Percentiles rank a stretch among this genome's conserved stretches.
Conservation (phyloP, 2,888 invertebrate genomes). For the Pterostichus madidus region DNA sequence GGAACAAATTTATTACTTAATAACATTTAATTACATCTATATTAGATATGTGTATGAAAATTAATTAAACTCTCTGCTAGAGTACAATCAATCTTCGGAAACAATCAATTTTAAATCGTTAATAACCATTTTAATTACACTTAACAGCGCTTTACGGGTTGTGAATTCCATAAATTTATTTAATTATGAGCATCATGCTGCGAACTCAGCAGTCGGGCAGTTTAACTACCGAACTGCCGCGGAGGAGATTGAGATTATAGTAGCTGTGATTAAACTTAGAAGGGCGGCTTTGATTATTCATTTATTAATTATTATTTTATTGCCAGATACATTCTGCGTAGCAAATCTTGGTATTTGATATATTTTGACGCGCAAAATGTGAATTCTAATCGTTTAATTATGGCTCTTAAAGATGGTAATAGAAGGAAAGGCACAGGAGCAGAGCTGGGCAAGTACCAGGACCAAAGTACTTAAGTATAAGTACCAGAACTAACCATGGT, state of each 20-base stretch:
- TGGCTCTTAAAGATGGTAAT: too few species aligned
- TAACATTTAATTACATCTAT: slow-evolving; percentile 57
- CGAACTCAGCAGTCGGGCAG: neutral
- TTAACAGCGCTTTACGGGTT: slow-evolving; percentile 15
- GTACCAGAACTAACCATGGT: too few species aligned
- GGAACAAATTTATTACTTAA: slow-evolving; percentile 49
- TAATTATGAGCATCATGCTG: slow-evolving; percentile 29
- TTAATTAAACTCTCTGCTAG: slow-evolving; percentile 20
- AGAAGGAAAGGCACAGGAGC: too few species aligned
- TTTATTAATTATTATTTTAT: too few species aligned
- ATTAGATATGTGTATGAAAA: slow-evolving; percentile 40
- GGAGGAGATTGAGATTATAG: neutral
- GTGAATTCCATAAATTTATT: slow-evolving; percentile 52
- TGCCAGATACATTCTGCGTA: too few species aligned
- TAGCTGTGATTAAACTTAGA: neutral
- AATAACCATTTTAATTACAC: slow-evolving; percentile 51
- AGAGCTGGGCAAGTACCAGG: too few species aligned
- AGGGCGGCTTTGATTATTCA: neutral
- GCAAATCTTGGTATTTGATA: too few species aligned
- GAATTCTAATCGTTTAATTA: too few species aligned
- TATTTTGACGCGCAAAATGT: too few species aligned
- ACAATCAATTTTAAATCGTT: slow-evolving; percentile 56
- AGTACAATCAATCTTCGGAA: slow-evolving; percentile 5
- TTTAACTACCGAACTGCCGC: slow-evolving; percentile 15
- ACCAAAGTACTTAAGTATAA: too few species aligned